Percentiles rank a stretch among this genome's conserved stretches.
Conservation (phyloP, 1,140 invertebrate species). For the Apolygus lucorum region DNA sequence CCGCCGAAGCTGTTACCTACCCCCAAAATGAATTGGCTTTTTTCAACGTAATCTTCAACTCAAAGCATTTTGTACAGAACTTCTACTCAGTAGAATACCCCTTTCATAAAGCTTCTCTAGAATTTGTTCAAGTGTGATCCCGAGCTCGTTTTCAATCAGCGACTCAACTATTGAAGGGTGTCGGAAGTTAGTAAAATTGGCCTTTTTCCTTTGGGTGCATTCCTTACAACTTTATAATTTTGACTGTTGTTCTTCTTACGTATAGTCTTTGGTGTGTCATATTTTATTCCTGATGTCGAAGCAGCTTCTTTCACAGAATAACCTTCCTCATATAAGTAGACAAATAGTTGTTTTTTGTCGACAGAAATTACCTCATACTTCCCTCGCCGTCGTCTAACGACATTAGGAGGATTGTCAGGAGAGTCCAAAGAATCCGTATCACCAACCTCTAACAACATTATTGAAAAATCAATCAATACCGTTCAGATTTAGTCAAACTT, state of each 20-base stretch:
- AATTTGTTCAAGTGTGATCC: neutral
- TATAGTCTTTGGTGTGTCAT: neutral
- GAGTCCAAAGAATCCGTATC: neutral
- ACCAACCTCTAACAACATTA: neutral
- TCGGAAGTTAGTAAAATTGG: too few species aligned
- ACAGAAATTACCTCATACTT: too few species aligned
- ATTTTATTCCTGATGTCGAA: too few species aligned
- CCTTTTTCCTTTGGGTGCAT: neutral
- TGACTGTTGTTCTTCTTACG: neutral
- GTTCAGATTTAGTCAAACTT: too few species aligned
- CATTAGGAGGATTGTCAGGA: too few species aligned
- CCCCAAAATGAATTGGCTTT: neutral
- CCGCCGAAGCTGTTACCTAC: neutral
- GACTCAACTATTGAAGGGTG: neutral
- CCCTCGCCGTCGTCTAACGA: too few species aligned
- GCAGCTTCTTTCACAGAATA: neutral
- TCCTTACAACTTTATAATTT: neutral
- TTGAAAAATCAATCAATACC: too few species aligned
- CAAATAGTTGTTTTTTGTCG: neutral
- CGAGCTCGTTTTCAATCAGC: neutral
- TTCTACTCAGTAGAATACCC: neutral
- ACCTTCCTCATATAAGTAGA: neutral
- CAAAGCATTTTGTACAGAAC: conserved; percentile 1
- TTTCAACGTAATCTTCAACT: neutral
- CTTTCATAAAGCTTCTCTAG: neutral